Evolutionary conservation across 2,113 vertebrate species (phyloP), one percentile per base, ranked within the genome.

Genomic region (Siniperca chuatsi): DNA sequence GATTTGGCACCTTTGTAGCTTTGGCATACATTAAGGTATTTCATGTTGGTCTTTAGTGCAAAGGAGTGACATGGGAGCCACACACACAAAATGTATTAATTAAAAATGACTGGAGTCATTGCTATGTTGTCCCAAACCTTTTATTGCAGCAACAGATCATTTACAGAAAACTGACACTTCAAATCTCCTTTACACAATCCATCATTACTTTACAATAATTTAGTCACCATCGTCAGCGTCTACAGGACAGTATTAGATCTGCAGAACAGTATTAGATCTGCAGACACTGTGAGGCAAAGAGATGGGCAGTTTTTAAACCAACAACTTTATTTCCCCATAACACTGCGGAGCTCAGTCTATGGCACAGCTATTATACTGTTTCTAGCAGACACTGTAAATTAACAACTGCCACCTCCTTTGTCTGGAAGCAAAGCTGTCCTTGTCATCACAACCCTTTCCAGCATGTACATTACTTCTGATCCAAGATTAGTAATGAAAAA

Each of bases 91-190:
- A 58, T 0, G 0, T 7, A n/a, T 12, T 0, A 16, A 54, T 8
- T 1, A 71, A 29, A 7, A 29, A 52, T 10, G 37, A 9, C n/a
- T 4, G 16, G 55, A 72, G 68, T 60, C 76, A 2, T 23, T 8
- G 21, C 9, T 1, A 1, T 86, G 82, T 94, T 92, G 85, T 95
- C 79, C 92, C 94, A 95, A 95, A 94, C 71, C 79, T 93, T 95
- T 96, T 90, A 96, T 95, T 96, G 84, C 83, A 92, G 92, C 90
- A 93, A 93, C 82, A 93, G 87, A 91, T 92, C 81, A 84, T 90
- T 83, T 91, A 92, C 91, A 93, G 85, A 88, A 86, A 91, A 88
- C n/a, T 75, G 73, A 86, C 78, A 85, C 78, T 90, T 87, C 78
- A 82, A 80, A 84, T 75, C 71, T 83, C 60, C 58, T 72, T 72